phyloP scores from a whole-genome alignment of 2,113 vertebrate genomes.

The Clarias batrachus region DNA sequence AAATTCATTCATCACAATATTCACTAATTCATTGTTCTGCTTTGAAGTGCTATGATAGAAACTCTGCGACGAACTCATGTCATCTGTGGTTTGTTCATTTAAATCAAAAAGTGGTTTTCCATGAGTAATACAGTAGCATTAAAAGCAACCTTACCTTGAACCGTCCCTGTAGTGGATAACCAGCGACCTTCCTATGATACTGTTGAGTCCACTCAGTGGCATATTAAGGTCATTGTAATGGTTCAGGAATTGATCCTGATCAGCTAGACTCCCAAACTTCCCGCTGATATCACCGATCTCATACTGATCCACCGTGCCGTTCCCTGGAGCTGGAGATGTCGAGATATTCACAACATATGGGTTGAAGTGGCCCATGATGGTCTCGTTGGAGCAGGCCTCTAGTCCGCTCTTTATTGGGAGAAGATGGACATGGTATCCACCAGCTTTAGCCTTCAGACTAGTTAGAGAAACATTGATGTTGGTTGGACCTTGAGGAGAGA shows the following conservation, averaged over 20 bases:
- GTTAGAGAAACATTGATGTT: constrained; percentile 63
- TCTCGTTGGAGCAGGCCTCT: constrained; percentile 67
- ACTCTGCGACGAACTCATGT: neutral
- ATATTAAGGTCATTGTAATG: constrained; percentile 65
- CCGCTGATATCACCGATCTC: constrained; percentile 78
- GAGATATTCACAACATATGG: constrained; percentile 65
- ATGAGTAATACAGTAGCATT: neutral
- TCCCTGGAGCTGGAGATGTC: constrained; percentile 63
- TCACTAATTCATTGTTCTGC: neutral
- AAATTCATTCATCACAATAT: neutral
- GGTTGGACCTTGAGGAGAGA: constrained; percentile 67
- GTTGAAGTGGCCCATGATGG: constrained; percentile 75
- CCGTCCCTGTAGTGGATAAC: constrained; percentile 72
- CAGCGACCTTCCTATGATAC: constrained; percentile 72
- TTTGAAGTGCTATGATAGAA: constrained; percentile 4
- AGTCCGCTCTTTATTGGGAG: constrained; percentile 62
- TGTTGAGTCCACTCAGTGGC: constrained; percentile 70
- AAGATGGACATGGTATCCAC: constrained; percentile 74
- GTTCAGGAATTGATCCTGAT: constrained; percentile 41
- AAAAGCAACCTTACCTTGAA: constrained; percentile 69
- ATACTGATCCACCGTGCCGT: constrained; percentile 76
- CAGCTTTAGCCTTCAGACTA: constrained; percentile 59
- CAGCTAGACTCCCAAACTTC: constrained; percentile 71
- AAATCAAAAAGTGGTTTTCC: neutral
- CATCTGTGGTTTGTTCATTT: neutral